Conservation (phyloP, 1,140 invertebrate genomes). For the Dreissena polymorpha region DNA sequence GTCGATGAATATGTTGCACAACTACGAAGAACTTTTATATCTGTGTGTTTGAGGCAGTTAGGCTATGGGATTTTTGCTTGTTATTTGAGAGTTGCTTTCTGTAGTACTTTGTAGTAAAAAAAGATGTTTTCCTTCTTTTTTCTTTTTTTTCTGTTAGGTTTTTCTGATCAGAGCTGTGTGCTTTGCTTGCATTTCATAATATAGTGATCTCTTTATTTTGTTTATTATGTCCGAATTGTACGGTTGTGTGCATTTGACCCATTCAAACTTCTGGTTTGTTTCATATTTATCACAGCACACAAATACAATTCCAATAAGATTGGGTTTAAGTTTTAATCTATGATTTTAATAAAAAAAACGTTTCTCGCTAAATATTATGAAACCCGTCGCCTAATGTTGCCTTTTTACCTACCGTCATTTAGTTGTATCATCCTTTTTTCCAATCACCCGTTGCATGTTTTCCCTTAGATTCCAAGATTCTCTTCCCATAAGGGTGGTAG, state of each 20-base stretch:
- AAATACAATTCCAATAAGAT: not conserved
- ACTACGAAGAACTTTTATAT: not conserved
- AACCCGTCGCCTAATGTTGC: not conserved
- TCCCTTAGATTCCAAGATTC: constrained; percentile 43
- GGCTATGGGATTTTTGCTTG: not conserved
- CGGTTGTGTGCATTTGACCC: not conserved
- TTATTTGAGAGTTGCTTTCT: not conserved
- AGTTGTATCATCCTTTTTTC: too few relatives aligned
- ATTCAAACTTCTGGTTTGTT: not conserved
- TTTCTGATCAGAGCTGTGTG: too few relatives aligned
- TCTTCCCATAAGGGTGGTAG: constrained; percentile 28
- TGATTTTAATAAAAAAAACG: not conserved
- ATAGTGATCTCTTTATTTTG: not conserved
- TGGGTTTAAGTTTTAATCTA: not conserved
- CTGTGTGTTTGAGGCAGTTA: not conserved
- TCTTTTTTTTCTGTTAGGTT: not conserved
- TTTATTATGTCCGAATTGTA: not conserved
- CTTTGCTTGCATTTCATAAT: too few relatives aligned
- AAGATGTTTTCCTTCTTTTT: not conserved
- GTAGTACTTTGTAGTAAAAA: not conserved
- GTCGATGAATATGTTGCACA: not conserved
- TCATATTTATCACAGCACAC: not conserved
- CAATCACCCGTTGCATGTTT: too few relatives aligned
- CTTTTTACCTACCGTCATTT: constrained; percentile 6
- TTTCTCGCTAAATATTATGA: too few relatives aligned